Conservation (phyloP, 2,888 invertebrate species). For the Drosophila parthenogenetica region DNA sequence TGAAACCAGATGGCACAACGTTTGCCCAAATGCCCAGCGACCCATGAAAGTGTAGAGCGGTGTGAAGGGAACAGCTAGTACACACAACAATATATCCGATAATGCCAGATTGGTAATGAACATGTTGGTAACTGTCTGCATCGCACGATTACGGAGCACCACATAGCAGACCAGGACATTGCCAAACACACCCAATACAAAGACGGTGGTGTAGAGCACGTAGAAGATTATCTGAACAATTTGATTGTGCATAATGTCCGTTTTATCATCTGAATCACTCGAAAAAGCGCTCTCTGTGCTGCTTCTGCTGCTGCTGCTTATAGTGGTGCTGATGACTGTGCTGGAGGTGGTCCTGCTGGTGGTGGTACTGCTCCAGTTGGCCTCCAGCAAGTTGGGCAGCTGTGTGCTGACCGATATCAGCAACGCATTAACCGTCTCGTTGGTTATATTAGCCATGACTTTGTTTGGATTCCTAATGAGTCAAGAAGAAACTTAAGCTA, state of each 20-base stretch:
- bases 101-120: conserved; percentile 98
- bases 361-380: conserved; percentile 50
- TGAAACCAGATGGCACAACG: conserved; percentile 95
- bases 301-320: not conserved
- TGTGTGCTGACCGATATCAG: conserved; percentile 53
- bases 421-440: conserved; percentile 51
- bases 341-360: conserved; percentile 24
- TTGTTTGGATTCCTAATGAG: conserved; percentile 39
- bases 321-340: not conserved
- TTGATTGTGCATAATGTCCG: conserved; percentile 78
- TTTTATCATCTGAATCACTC: conserved; percentile 33
- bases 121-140: conserved; percentile 99
- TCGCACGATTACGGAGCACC: conserved; percentile 95
- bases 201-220: conserved; percentile 85
- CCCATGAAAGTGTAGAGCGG: conserved; percentile 96
- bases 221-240: conserved; percentile 83
- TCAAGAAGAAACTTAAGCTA: conserved; percentile 10
- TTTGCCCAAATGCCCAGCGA: conserved; percentile 96
- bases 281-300: conserved; percentile 2
- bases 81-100: conserved; percentile 96
- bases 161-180: conserved; percentile 97
- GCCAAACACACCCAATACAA: conserved; percentile 94
- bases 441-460: conserved; percentile 60
- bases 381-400: conserved; percentile 52
- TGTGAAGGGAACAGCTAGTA: conserved; percentile 97